These are phyloP conservation scores for Spinibarbus caldwelli DNA, from an alignment of 2,797 vertebrate species.

Conservation along the genomic window DNA sequence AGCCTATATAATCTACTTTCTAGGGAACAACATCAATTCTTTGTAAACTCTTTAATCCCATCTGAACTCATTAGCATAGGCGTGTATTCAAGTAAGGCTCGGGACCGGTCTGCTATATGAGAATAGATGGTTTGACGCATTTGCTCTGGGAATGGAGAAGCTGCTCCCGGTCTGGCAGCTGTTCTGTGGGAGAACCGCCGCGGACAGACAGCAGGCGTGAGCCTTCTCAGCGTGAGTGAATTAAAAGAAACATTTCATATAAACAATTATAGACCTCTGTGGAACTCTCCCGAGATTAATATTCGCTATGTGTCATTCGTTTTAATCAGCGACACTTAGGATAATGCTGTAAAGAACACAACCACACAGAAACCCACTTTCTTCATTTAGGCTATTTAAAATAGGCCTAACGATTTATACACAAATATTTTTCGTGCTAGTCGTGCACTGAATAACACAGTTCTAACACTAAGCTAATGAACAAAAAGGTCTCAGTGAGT, in stretches of 20 bases:
- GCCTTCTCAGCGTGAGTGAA: conserved; percentile 74
- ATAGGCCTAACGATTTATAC: neutral
- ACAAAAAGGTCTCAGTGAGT: neutral
- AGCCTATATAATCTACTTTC: neutral
- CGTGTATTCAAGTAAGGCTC: conserved; percentile 50
- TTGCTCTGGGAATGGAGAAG: conserved; percentile 73
- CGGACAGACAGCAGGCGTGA: conserved; percentile 81
- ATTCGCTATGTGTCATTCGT: conserved; percentile 53
- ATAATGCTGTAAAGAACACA: neutral
- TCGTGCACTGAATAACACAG: neutral
- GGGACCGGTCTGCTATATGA: conserved; percentile 62
- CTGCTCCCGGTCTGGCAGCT: conserved; percentile 81
- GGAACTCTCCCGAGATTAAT: conserved; percentile 50
- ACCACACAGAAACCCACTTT: neutral
- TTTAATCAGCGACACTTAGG: neutral
- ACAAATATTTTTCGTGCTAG: neutral
- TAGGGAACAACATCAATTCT: conserved; percentile 5
- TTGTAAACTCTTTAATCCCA: conserved; percentile 18
- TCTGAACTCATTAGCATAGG: conserved; percentile 51
- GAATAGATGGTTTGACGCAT: conserved; percentile 72
- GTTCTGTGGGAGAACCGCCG: conserved; percentile 72
- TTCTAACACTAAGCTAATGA: neutral
- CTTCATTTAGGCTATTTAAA: neutral
- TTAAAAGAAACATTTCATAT: conserved; percentile 64
- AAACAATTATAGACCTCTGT: conserved; percentile 52